Conservation (phyloP, 2,113 vertebrate species). For the Cacatua alba region DNA sequence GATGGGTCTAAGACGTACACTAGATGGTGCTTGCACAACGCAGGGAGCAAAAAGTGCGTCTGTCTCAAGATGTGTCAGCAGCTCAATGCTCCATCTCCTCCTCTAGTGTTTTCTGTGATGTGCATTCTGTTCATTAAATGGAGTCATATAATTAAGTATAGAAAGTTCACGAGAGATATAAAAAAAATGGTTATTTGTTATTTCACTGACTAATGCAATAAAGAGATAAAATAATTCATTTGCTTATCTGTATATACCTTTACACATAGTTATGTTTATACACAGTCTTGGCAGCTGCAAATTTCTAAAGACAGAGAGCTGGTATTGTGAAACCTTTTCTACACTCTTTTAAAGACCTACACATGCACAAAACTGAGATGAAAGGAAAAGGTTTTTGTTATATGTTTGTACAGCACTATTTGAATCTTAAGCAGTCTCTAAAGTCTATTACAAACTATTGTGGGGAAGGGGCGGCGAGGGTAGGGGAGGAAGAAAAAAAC, state of each 20-base stretch:
- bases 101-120: background rate
- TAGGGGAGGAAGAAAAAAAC: background rate
- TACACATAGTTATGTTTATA: background rate
- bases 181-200: background rate
- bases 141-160: background rate
- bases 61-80: slow-evolving; percentile 15
- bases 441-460: background rate
- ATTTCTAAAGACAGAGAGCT: background rate
- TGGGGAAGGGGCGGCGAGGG: no score
- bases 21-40: slow-evolving; percentile 71
- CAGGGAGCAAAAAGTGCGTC: background rate
- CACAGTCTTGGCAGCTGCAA: background rate
- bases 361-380: background rate
- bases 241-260: background rate
- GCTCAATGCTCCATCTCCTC: background rate
- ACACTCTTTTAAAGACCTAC: background rate
- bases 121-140: background rate
- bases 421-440: background rate
- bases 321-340: accelerated
- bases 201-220: background rate
- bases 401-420: background rate
- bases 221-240: background rate
- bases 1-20: slow-evolving; percentile 7
- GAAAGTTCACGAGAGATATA: accelerated
- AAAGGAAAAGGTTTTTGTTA: accelerated